phyloP scores from a whole-genome alignment of 1,140 invertebrate species.

The Bilobella aurantiaca region DNA sequence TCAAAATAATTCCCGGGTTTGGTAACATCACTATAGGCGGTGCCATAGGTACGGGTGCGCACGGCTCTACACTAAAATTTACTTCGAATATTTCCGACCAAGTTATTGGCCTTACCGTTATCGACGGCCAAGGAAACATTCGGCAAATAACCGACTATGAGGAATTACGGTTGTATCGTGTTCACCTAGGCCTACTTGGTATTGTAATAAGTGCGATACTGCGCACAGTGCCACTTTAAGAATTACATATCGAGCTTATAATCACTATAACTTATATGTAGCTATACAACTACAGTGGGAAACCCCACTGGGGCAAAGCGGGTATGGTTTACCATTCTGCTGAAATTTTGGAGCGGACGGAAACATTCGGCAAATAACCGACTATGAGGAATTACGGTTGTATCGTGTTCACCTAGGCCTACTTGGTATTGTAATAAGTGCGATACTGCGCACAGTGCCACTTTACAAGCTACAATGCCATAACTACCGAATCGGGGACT shows the following conservation, averaged over 20 bases:
- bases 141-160: neutral
- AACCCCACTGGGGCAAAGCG: no score
- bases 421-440: constrained; percentile 15
- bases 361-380: neutral
- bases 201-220: constrained; percentile 17
- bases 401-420: constrained; percentile 20
- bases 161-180: constrained; percentile 13
- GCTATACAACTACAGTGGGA: no score
- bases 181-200: constrained; percentile 20
- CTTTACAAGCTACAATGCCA: constrained; percentile 12
- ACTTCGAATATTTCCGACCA: neutral
- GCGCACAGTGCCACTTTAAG: no score
- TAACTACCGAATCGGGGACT: constrained; percentile 2
- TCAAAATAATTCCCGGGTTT: neutral
- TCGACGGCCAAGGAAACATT: neutral
- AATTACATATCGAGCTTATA: no score
- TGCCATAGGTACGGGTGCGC: neutral
- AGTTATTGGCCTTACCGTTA: neutral
- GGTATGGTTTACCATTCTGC: no score
- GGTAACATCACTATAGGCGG: constrained; percentile 23
- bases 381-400: constrained; percentile 3
- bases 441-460: constrained; percentile 13
- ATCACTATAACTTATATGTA: no score
- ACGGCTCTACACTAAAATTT: neutral
- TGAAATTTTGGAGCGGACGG: no score